These are phyloP conservation scores for Phalera bucephala DNA, from an alignment of 2,888 invertebrate genomes.

Conservation along the genomic window DNA sequence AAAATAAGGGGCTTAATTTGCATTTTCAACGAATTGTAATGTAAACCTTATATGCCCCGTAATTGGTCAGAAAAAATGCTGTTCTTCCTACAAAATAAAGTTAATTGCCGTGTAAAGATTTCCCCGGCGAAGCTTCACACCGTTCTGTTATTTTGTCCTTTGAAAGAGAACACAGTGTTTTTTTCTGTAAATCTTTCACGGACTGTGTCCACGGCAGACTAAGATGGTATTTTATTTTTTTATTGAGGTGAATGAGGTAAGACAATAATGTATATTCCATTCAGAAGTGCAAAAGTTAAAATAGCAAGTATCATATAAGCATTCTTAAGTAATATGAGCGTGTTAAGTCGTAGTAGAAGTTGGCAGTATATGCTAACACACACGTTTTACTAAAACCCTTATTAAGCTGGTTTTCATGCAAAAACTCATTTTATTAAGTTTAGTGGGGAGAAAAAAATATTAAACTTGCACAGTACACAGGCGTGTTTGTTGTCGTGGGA, in stretches of 20 bases:
- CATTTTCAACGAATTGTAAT: too few species aligned
- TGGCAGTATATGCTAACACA: slow-evolving; percentile 7
- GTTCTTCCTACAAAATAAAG: slow-evolving; percentile 23
- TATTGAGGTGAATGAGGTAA: slow-evolving; percentile 15
- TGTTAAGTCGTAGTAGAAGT: background rate
- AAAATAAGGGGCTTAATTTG: too few species aligned
- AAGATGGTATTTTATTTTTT: background rate
- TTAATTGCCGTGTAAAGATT: slow-evolving; percentile 26
- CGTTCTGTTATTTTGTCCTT: slow-evolving; percentile 13
- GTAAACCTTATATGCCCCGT: slow-evolving; percentile 10
- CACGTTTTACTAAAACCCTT: slow-evolving; percentile 10
- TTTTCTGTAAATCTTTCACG: slow-evolving; percentile 12
- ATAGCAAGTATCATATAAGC: background rate
- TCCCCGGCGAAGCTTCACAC: slow-evolving; percentile 10
- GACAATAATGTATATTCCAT: slow-evolving; percentile 3
- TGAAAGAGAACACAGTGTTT: slow-evolving; percentile 7
- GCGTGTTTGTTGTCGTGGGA: slow-evolving; percentile 38
- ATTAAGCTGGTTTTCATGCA: slow-evolving; percentile 15
- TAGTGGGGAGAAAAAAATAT: slow-evolving; percentile 33
- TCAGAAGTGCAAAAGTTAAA: background rate
- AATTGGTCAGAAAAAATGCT: slow-evolving; percentile 17
- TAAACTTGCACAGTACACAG: slow-evolving; percentile 33
- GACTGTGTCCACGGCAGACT: background rate
- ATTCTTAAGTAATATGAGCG: background rate
- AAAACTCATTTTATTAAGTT: slow-evolving; percentile 27